A percentile compares a stretch with the other conserved stretches of the same genome.
Evolutionary conservation across 2,113 vertebrate genomes (phyloP).

Genomic region (Formicarius rufipectus): DNA sequence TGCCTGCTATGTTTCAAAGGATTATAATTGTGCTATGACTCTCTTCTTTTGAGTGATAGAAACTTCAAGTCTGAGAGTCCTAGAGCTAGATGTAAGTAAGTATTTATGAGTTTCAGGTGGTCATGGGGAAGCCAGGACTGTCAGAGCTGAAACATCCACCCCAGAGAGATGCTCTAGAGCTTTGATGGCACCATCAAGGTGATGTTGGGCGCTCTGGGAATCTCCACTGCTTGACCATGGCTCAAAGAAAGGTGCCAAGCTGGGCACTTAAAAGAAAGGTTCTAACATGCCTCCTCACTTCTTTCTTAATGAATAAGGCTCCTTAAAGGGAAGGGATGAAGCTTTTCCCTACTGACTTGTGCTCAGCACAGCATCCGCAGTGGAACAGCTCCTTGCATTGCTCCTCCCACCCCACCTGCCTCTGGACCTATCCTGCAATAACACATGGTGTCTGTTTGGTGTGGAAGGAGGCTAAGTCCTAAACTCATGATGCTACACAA

Average conservation of each 20-base stretch:
- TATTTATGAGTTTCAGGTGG: background rate
- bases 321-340: background rate
- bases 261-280: background rate
- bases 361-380: background rate
- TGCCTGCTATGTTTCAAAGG: background rate
- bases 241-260: background rate
- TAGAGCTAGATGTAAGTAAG: background rate
- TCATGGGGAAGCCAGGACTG: background rate
- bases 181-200: rapidly evolving
- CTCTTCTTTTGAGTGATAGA: background rate
- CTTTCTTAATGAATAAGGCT: background rate
- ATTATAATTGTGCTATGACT: background rate
- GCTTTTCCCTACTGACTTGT: background rate
- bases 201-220: rapidly evolving
- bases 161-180: background rate
- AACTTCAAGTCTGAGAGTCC: background rate
- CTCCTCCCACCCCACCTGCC: rapidly evolving
- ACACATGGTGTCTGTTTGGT: rapidly evolving
- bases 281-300: background rate
- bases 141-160: background rate
- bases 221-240: background rate
- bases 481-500: background rate
- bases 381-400: background rate
- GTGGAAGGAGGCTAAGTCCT: background rate
- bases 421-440: background rate